Evolutionary conservation across 2,888 invertebrate species (phyloP), one percentile per base, ranked within the genome.

Genomic region (Trachelus iudaicus): DNA sequence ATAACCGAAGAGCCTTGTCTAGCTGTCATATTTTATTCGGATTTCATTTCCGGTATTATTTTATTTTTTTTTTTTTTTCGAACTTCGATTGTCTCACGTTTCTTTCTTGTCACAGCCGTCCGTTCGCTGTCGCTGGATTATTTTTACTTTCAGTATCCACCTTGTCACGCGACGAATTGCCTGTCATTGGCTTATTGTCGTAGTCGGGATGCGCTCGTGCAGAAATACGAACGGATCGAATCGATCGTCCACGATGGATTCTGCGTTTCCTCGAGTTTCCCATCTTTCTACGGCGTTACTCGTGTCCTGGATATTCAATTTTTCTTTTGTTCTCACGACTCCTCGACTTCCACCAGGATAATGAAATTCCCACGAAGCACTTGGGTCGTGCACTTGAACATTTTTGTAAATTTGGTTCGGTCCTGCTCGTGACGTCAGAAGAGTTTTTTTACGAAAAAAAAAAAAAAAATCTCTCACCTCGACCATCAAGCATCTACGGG

Each of bases 151-250:
- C 9, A 23, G 56, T 23, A 23, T 23, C 56, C 15, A 56, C 56
- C 15, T 15, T 56, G 56, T 56, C 56, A 56, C 23, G 23, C 56
- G 23, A 56, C 6, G 15, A 9, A 23, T 56, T 23, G 56, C 56
- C 56, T 56, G 56, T 56, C 56, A 56, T 23, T 23, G 56, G 56
- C 56, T 56, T 56, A 56, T 56, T 56, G 56, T 40, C 40, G 73
- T 23, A 30, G 75, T 56, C 56, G 15, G 34, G 75, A 40, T 73
- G 71, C 56, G 76, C 56, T 73, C 76, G 76, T 76, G 76, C 73
- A 76, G 76, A 71, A 76, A 76, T 76, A 56, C 31, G 34, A 37
- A 73, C 56, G 71, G 73, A 76, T 76, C 34, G 56, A 73, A 76
- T 76, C 73, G 73, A 76, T 37, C 73, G 40, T 76, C 6, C 40